Conservation (phyloP, 2,888 invertebrate genomes). For the Dasysyrphus albostriatus region DNA sequence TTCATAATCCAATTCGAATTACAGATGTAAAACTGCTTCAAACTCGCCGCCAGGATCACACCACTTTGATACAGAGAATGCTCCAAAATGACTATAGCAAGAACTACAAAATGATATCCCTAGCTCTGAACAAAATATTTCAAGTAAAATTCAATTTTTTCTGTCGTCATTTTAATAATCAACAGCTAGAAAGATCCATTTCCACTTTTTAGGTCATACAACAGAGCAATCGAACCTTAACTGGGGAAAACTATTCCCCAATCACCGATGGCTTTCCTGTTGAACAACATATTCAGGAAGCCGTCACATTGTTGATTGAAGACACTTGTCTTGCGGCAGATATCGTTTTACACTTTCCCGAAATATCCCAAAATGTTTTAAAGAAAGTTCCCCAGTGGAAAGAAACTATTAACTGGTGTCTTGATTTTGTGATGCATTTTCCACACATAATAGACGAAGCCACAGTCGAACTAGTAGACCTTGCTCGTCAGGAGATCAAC, state of each 20-base stretch:
- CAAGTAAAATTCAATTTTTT: slow-evolving; percentile 59
- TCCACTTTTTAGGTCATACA: slow-evolving; percentile 69
- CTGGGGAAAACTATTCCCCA: slow-evolving; percentile 54
- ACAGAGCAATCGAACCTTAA: slow-evolving; percentile 74
- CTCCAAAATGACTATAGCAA: slow-evolving; percentile 74
- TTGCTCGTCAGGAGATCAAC: slow-evolving; percentile 77
- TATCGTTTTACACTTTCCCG: slow-evolving; percentile 77
- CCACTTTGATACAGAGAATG: slow-evolving; percentile 74
- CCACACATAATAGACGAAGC: slow-evolving; percentile 75
- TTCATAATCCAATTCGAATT: not conserved
- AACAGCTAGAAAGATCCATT: not conserved
- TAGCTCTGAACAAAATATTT: slow-evolving; percentile 77
- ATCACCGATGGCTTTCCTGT: slow-evolving; percentile 70
- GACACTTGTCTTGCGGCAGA: slow-evolving; percentile 76
- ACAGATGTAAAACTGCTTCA: slow-evolving; percentile 76
- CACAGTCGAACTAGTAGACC: slow-evolving; percentile 72
- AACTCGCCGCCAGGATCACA: slow-evolving; percentile 76
- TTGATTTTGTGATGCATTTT: slow-evolving; percentile 73
- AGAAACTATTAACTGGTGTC: slow-evolving; percentile 76
- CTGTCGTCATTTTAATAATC: not conserved
- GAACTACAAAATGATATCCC: slow-evolving; percentile 76
- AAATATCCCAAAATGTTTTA: slow-evolving; percentile 76
- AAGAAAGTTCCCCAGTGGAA: slow-evolving; percentile 72
- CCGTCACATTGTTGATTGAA: slow-evolving; percentile 74
- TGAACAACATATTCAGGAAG: slow-evolving; percentile 67